phyloP scores from a whole-genome alignment of 2,113 vertebrate species.

The Phylloscopus whistleri region DNA sequence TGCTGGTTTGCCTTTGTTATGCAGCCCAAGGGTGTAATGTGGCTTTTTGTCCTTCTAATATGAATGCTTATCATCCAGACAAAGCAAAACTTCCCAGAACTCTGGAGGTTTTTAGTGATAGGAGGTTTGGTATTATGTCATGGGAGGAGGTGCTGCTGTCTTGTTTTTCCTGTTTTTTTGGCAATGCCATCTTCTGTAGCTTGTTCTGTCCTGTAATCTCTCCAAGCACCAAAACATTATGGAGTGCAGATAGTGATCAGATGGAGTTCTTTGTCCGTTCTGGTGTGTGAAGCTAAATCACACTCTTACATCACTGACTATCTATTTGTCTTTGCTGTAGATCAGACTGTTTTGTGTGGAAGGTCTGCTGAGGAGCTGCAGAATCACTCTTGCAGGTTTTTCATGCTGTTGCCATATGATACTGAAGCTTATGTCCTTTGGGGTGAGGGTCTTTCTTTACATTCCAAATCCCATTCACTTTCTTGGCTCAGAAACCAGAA shows the following conservation, averaged over 20 bases:
- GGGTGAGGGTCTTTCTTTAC: neutral
- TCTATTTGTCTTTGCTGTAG: neutral
- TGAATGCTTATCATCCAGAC: constrained; percentile 21
- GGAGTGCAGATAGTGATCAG: neutral
- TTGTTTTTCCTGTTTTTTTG: constrained; percentile 41
- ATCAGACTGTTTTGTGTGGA: neutral
- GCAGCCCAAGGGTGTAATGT: neutral
- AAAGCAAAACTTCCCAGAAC: constrained; percentile 5
- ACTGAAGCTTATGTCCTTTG: neutral
- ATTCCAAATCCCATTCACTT: neutral
- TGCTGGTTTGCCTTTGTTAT: constrained; percentile 7
- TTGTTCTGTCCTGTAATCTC: constrained; percentile 13
- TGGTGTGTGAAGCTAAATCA: neutral
- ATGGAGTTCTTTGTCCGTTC: neutral
- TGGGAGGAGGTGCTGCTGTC: neutral
- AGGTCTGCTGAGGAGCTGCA: neutral
- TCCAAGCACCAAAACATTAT: neutral
- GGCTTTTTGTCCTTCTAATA: neutral
- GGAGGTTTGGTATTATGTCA: neutral
- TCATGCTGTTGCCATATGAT: neutral
- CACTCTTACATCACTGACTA: neutral
- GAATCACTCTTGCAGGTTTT: neutral
- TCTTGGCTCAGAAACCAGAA: neutral
- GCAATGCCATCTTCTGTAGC: neutral
- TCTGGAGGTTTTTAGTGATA: neutral